A percentile compares a stretch with the other conserved stretches of the same genome.
Conservation (phyloP, 2,888 invertebrate genomes). For the Andrena marginata region DNA sequence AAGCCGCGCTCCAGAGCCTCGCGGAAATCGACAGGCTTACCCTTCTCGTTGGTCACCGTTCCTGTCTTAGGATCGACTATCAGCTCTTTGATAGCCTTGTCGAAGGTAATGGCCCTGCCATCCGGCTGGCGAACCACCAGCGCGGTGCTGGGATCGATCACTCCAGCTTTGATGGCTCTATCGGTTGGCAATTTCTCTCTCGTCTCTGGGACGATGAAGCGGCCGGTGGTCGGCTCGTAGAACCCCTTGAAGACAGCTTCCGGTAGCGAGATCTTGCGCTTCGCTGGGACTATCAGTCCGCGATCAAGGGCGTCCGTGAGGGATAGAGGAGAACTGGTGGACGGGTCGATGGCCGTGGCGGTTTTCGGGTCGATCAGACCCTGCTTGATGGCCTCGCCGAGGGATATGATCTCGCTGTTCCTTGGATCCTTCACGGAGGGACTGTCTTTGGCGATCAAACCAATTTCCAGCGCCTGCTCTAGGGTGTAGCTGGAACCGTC, state of each 20-base stretch:
- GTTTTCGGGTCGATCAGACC: conserved; percentile 92
- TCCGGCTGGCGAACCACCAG: conserved; percentile 89
- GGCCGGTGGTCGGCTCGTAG: conserved; percentile 94
- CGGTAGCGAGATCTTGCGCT: conserved; percentile 93
- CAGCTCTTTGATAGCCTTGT: conserved; percentile 92
- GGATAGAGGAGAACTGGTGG: conserved; percentile 90
- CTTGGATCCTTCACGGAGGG: conserved; percentile 93
- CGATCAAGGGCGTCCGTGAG: conserved; percentile 94
- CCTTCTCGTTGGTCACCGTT: conserved; percentile 88
- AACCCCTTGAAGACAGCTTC: conserved; percentile 97
- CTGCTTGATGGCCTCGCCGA: conserved; percentile 91
- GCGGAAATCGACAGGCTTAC: conserved; percentile 90
- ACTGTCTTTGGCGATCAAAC: conserved; percentile 91
- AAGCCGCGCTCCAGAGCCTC: conserved; percentile 95
- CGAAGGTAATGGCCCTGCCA: conserved; percentile 93
- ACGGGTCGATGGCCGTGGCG: conserved; percentile 92
- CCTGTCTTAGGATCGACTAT: conserved; percentile 92
- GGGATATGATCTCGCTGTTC: conserved; percentile 92
- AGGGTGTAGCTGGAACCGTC: conserved; percentile 90
- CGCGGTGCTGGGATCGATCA: conserved; percentile 94
- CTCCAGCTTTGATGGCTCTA: conserved; percentile 93
- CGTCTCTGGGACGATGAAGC: conserved; percentile 92
- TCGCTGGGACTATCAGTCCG: conserved; percentile 92
- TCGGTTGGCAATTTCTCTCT: conserved; percentile 92
- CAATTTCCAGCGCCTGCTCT: conserved; percentile 90